Conservation (phyloP, 2,113 vertebrate species). For the Xenus cinereus region DNA sequence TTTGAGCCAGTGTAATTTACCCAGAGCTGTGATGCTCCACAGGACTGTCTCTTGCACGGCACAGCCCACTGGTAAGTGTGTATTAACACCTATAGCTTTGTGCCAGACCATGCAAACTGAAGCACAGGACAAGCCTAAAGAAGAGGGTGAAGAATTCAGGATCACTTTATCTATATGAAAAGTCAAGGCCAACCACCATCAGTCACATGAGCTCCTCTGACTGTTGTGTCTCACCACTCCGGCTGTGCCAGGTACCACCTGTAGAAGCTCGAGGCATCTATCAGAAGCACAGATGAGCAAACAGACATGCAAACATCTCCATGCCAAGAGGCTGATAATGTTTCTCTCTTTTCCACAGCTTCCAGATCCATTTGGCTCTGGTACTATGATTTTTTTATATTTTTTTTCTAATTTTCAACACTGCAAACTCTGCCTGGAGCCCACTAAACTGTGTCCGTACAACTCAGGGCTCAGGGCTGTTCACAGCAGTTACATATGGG, state of each 20-base stretch:
- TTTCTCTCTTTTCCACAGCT: neutral
- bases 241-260: neutral
- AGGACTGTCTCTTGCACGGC: neutral
- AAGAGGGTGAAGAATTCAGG: neutral
- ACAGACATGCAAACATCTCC: neutral
- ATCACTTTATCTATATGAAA: neutral
- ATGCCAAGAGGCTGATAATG: neutral
- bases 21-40: neutral
- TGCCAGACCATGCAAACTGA: neutral
- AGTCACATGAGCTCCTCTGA: neutral
- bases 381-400: neutral
- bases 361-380: neutral
- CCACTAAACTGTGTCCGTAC: neutral
- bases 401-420: neutral
- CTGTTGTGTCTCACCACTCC: neutral
- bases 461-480: fast-evolving
- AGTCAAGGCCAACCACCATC: neutral
- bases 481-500: neutral
- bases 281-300: neutral
- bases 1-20: neutral
- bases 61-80: neutral
- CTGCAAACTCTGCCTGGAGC: neutral
- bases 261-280: neutral
- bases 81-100: neutral
- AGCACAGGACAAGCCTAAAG: neutral